Evolutionary conservation across 2,797 vertebrate genomes (phyloP), one percentile per base, ranked within the genome.

Genomic region (Pangasius mekongensis): DNA sequence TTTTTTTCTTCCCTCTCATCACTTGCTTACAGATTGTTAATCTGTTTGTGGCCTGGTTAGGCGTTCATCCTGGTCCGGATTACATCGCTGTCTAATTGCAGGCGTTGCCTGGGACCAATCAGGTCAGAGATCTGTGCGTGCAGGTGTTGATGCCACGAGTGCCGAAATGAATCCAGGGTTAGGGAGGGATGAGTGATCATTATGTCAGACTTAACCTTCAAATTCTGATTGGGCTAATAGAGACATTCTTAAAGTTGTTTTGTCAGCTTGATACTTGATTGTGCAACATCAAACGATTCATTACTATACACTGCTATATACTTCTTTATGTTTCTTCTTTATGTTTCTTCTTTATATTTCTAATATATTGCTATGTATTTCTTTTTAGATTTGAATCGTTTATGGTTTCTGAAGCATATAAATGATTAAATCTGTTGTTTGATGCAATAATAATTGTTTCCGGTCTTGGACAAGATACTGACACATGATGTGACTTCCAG

Each of bases 31-130:
- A 94, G 96, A 96, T 97, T 95, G 96, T 97, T 98, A 98, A 99
- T 98, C 98, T 98, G 96, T 95, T 94, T 96, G 96, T 98, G 97
- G 96, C 98, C 98, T 98, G 97, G 98, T 98, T 97, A 96, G 96
- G 96, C 95, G 95, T 95, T 96, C 95, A 96, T 97, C 96, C 95
- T 64, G 58, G 39, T 95, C 95, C 93, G 95, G 97, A 97, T 98
- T 97, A 97, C 95, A 90, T 95, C 90, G 94, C 91, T 95, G 96
- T 97, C 90, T 97, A 97, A 97, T 97, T 97, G 96, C 96, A 95
- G 94, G 91, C 93, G 88, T 87, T 89, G 91, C 86, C 49, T 11
- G 22, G 27, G 94, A 92, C 95, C 87, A 86, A 80, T 87, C 83
- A 82, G 90, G 73, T 89, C 89, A 89, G 66, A 88, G 62, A 89